Evolutionary conservation across 1,140 invertebrate species (phyloP), one percentile per base, ranked within the genome.

Genomic region (Ceratosolen solmsi): DNA sequence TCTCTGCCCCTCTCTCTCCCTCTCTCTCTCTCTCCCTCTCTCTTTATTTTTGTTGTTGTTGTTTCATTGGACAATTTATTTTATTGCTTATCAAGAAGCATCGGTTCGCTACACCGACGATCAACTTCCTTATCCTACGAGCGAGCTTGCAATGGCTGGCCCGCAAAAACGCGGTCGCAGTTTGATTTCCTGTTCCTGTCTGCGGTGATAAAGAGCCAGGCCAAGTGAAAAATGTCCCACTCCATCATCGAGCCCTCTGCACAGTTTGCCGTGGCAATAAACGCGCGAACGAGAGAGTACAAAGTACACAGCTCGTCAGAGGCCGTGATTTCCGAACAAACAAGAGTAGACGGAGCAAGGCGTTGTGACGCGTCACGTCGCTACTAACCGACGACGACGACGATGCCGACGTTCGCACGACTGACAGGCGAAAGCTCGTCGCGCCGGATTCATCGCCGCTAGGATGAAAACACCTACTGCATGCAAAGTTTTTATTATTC

Each of bases 271-370:
- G 11, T 68, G 25, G 71, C 60, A 68, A 81, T 81, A 70, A 71
- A 8, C 30, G 27, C 22, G 65, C 22, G 38, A 65, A 36, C 30
- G 73, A 36, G 58, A 54, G 56, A 22, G n/a, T n/a, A n/a, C n/a
- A 27, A 49, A 75, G 71, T 74, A 80, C 71, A 80, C 79, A 80
- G 79, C 71, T 80, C 79, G 41, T 80, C 71, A 80, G 79, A 36
- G 38, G 22, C 80, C 63, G 80, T 76, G 63, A 82, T 82, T 82
- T 82, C 74, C 74, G 74, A 77, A 72, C 74, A 82, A 82, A 82
- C 70, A 82, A 8, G 33, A 68, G 20, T 22, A 25, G 25, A 27
- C 22, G 13, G 46, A 9, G 15, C 63, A 30, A 60, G 56, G 22
- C 72, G 51, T 56, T 49, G 72, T 49, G 25, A 72, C 9, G 11